Evolutionary conservation across 2,113 vertebrate genomes (phyloP).

Genomic region (Syngnathus scovelli): DNA sequence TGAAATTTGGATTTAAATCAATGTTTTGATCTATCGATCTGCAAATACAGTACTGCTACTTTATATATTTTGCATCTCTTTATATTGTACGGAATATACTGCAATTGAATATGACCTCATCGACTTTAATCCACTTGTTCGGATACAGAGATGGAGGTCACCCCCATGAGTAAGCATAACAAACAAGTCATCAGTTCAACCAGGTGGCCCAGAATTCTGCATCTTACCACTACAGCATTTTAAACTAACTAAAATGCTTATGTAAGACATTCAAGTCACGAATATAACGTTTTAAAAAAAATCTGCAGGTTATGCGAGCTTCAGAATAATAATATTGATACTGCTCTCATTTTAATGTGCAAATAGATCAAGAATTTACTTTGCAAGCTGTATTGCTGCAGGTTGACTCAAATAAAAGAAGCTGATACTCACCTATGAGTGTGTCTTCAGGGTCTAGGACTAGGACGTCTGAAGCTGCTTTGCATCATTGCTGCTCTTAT

Average conservation of each 20-base stretch:
- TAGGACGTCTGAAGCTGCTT: conserved; percentile 36
- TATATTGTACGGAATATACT: too few species aligned
- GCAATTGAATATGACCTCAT: conserved; percentile 16
- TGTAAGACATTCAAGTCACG: neutral
- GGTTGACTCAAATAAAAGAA: neutral
- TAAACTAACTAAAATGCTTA: neutral
- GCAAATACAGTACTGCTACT: too few species aligned
- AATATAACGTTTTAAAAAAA: neutral
- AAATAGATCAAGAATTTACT: neutral
- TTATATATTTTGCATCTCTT: too few species aligned
- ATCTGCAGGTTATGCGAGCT: neutral
- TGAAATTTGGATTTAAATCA: too few species aligned
- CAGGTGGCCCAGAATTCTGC: conserved; percentile 11
- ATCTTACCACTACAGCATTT: neutral
- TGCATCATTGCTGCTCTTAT: conserved; percentile 18
- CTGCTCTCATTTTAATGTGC: neutral
- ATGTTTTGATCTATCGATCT: neutral
- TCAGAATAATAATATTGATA: neutral
- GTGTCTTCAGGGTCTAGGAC: conserved; percentile 31
- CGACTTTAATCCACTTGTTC: conserved; percentile 42
- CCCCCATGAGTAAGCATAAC: conserved; percentile 48
- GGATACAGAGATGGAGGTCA: conserved; percentile 40
- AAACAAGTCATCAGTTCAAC: conserved; percentile 3
- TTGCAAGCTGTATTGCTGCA: conserved; percentile 11
- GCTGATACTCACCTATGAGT: conserved; percentile 41